Conservation (phyloP, 2,113 vertebrate genomes). For the Spea bombifrons region DNA sequence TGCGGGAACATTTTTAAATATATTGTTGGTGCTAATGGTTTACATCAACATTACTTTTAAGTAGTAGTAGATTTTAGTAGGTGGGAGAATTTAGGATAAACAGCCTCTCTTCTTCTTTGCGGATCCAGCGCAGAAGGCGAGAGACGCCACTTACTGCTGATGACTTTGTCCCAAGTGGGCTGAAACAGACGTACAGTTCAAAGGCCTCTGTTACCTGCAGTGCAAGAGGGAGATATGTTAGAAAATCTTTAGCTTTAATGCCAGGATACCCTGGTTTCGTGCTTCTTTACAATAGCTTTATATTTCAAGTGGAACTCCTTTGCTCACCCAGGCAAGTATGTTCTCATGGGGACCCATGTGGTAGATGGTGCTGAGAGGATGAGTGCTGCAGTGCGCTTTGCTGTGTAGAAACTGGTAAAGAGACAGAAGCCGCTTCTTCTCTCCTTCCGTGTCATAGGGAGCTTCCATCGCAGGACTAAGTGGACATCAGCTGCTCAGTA, state of each 20-base stretch:
- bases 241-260: not conserved
- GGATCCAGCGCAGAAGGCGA: slow-evolving; percentile 97
- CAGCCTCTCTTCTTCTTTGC: slow-evolving; percentile 93
- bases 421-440: slow-evolving; percentile 84
- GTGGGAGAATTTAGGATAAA: slow-evolving; percentile 93
- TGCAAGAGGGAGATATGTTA: slow-evolving; percentile 14
- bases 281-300: no score
- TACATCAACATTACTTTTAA: not conserved
- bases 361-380: slow-evolving; percentile 86
- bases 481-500: slow-evolving; percentile 38
- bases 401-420: slow-evolving; percentile 94
- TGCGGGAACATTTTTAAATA: no score
- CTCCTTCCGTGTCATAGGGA: slow-evolving; percentile 78
- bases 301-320: no score
- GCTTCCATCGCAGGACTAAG: slow-evolving; percentile 84
- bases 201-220: slow-evolving; percentile 91
- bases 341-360: slow-evolving; percentile 85
- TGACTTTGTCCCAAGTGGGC: slow-evolving; percentile 88
- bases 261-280: not conserved
- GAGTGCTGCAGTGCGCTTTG: slow-evolving; percentile 84
- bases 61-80: slow-evolving; percentile 69
- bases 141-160: slow-evolving; percentile 77
- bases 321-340: slow-evolving; percentile 87
- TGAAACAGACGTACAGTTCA: slow-evolving; percentile 95
- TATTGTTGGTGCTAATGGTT: no score